Base-by-base conservation (phyloP, 2,888 invertebrate species). In the Parnassius apollo region DNA sequence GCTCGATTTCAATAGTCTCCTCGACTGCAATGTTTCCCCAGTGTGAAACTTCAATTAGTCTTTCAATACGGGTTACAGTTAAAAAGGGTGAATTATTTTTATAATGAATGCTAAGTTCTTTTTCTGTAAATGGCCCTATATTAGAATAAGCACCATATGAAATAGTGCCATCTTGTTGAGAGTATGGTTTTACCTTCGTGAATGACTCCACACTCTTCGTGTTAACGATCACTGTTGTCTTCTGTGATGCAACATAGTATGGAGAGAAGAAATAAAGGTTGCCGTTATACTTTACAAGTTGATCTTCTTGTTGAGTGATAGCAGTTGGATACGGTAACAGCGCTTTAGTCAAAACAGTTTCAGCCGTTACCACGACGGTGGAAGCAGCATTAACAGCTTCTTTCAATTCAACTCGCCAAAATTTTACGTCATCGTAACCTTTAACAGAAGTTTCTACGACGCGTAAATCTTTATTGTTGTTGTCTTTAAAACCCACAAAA, bases 21-120 rank as follows among this genome's bases (percentile, higher is more conserved):
- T 99, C 98, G 0, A 99, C 94, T 25, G 99, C 99, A 75, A 99
- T 97, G 78, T 99, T 99, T 9, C 99, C 99, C 99, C 99, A 99
- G 83, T 99, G 99, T 0, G 99, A 99, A 2, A 99, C 95, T 89
- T 99, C 99, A 74, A 99, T 96, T 0, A 94, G 91, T 57, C 99
- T 94, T 73, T 97, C 96, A 71, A 99, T 85, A 54, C 94, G 93
- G 0, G 96, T 96, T 0, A 99, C 97, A n/a, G 97, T 97, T 69
- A 99, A 88, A 87, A 99, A 99, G 44, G 99, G 98, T 50, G 96
- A 94, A 82, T 98, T 98, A 85, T 99, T 99, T 86, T 99, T 99
- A 81, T 96, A 99, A 84, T 99, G 99, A 46, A 99, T 92, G 50
- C 90, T 90, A 71, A 99, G 82, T 69, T 95, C 94, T 70, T 95